Conservation (phyloP, 2,797 vertebrate genomes). For the Otus scops region DNA sequence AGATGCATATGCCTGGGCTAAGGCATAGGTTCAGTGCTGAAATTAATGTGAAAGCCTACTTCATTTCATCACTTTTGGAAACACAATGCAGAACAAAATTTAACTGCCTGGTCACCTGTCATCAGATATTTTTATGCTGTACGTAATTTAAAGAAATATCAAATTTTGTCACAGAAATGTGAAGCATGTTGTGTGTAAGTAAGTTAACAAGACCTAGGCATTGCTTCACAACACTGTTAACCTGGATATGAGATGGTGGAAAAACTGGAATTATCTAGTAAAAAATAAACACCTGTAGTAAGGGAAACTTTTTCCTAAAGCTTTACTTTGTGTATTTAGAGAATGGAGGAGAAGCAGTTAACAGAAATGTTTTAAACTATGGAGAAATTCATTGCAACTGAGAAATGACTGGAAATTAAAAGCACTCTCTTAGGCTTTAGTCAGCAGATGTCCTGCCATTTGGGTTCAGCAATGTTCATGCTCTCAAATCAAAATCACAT, state of each 20-base stretch:
- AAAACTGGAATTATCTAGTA: not conserved
- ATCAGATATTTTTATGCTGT: not conserved
- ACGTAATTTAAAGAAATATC: not conserved
- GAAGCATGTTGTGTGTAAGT: not conserved
- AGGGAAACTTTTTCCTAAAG: not conserved
- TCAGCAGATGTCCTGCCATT: slow-evolving; percentile 59
- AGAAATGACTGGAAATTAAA: slow-evolving; percentile 18
- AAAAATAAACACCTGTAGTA: not conserved
- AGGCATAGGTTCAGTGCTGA: not conserved
- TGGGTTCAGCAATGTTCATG: slow-evolving; percentile 19
- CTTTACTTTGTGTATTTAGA: not conserved
- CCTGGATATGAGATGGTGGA: not conserved
- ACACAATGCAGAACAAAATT: not conserved
- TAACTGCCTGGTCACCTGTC: not conserved
- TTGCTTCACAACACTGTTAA: not conserved
- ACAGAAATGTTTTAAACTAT: not conserved
- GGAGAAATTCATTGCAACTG: not conserved
- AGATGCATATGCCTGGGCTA: not conserved
- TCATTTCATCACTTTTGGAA: slow-evolving; percentile 2
- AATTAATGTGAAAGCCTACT: not conserved
- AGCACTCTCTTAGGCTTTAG: not conserved
- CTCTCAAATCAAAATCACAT: slow-evolving; percentile 58
- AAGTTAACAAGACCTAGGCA: not conserved
- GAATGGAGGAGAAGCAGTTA: not conserved
- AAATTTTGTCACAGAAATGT: not conserved